Evolutionary conservation across 1,140 invertebrate genomes (phyloP).

Genomic region (Drosophila ohnishii): DNA sequence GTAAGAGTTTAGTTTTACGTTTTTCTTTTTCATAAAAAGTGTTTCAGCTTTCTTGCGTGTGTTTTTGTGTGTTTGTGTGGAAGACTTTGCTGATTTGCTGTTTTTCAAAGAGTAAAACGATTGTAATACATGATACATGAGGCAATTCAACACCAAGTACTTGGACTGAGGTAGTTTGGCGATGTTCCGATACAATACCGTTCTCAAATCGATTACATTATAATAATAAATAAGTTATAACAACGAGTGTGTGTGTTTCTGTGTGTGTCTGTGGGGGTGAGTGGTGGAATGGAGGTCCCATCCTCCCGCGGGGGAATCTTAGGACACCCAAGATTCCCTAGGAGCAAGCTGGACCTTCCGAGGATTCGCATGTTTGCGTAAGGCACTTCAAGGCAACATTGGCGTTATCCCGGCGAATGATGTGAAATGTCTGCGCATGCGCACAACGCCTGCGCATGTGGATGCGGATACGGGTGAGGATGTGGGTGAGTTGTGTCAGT

Average conservation of each 20-base stretch:
- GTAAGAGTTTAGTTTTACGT: constrained; percentile 38
- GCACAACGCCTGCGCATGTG: constrained; percentile 63
- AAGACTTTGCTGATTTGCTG: constrained; percentile 61
- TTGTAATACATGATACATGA: constrained; percentile 63
- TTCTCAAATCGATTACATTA: constrained; percentile 66
- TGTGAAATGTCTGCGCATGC: constrained; percentile 71
- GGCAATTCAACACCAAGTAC: constrained; percentile 80
- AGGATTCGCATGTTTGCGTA: constrained; percentile 60
- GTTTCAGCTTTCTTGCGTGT: constrained; percentile 31
- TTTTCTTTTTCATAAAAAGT: constrained; percentile 59
- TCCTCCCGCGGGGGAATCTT: constrained; percentile 39
- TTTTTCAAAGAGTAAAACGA: constrained; percentile 32
- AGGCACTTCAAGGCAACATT: constrained; percentile 69
- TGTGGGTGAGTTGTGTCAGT: constrained; percentile 63
- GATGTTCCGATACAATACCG: constrained; percentile 68
- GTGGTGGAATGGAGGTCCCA: constrained; percentile 17
- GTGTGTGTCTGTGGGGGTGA: constrained; percentile 25
- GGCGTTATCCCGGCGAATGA: constrained; percentile 65
- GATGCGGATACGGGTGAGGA: constrained; percentile 13
- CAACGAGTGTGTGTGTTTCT: constrained; percentile 50
- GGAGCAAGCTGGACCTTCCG: constrained; percentile 18
- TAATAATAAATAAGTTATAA: constrained; percentile 81
- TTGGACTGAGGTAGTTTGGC: constrained; percentile 78
- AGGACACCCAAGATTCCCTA: constrained; percentile 12
- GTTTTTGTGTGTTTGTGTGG: constrained; percentile 23